Evolutionary conservation across 2,113 vertebrate genomes (phyloP), one percentile per base, ranked within the genome.

Genomic region (Sardina pilchardus): DNA sequence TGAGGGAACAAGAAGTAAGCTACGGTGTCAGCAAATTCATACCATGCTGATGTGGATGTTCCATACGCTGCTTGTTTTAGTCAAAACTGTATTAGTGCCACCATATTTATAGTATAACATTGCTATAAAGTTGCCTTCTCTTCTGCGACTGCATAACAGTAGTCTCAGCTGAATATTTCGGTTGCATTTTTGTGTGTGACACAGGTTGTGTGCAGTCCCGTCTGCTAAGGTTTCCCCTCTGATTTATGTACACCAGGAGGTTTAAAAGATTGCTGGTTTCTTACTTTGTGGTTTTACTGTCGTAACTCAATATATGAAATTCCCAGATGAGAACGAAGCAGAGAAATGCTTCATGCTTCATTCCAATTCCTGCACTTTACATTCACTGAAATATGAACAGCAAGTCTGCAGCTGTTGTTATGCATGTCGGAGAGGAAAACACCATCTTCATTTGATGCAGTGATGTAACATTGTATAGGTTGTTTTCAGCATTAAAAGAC

Each of bases 11-110:
- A 4, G 30, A 75, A 30, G 67, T 75, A 16, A 75, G 30, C 67
- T 75, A 75, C n/a, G n/a, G n/a, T 36, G 67, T 75, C 67, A 75
- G 67, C 67, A 75, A 34, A 75, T 75, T 75, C 34, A 75, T 9
- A 14, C 30, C 12, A 30, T 75, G 67, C 30, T 34, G 30, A 71
- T 30, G 10, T 71, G 34, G 34, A 9, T 3, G n/a, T 30, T 71
- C 30, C 67, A 26, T 30, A 2, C 7, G 6, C 9, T 34, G 67
- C 26, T 30, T 30, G 26, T 1, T 34, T 34, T 34, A 71, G 30
- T 71, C 34, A 71, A n/a, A 12, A 71, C 63, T 71, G 7, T 71
- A 34, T 6, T 10, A 10, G 10, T 71, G 59, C 1, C 59, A 71
- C 67, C 3, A 30, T 71, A 12, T 71, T 71, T 71, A 34, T 9